A percentile compares a stretch with the other conserved stretches of the same genome.
Conservation (phyloP, 2,113 vertebrate species). For the Aldabrachelys gigantea region DNA sequence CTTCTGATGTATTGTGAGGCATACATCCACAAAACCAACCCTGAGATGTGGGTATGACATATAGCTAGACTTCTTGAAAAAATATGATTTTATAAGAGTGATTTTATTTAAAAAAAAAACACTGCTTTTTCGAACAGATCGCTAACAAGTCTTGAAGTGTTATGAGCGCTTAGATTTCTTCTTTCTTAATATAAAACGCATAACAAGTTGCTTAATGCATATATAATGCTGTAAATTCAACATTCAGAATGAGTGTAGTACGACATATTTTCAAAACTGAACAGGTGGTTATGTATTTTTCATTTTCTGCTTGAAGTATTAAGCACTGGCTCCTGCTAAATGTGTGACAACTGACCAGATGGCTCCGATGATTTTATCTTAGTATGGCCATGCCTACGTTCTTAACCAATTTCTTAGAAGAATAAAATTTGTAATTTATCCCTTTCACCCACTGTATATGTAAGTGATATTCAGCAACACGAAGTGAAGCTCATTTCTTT, state of each 20-base stretch:
- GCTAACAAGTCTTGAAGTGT: neutral
- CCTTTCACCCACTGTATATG: neutral
- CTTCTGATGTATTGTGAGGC: neutral
- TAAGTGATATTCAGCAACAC: neutral
- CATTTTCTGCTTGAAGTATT: neutral
- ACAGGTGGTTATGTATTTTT: neutral
- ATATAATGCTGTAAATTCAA: neutral
- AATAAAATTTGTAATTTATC: neutral
- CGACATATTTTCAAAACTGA: neutral
- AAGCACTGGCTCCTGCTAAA: neutral
- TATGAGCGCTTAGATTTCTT: neutral
- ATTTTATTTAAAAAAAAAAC: neutral
- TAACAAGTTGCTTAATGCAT: neutral
- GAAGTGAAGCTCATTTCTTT: neutral
- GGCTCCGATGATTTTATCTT: neutral
- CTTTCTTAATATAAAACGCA: neutral
- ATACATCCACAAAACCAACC: neutral
- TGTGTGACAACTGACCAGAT: neutral
- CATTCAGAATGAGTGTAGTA: neutral
- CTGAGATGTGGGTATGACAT: neutral
- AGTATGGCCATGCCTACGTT: neutral
- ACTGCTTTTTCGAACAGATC: neutral
- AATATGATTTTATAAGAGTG: neutral
- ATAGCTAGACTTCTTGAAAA: neutral
- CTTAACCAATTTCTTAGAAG: neutral